Conservation (phyloP, 2,113 vertebrate species). For the Neogale vison region DNA sequence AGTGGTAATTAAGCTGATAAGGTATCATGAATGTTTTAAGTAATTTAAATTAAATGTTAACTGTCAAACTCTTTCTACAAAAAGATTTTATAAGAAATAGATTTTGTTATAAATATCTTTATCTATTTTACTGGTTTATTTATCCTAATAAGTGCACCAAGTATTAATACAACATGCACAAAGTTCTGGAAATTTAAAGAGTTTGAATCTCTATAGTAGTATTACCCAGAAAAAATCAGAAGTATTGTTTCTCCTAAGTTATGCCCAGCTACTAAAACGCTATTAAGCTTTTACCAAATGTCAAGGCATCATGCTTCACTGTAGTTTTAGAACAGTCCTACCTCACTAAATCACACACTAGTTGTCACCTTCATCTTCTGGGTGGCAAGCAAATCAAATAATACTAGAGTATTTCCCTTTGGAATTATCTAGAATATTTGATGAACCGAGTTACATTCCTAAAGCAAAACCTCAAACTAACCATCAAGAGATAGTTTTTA, state of each 20-base stretch:
- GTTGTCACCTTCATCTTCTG: neutral
- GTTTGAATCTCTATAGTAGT: neutral
- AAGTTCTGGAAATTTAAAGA: neutral
- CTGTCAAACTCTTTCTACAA: neutral
- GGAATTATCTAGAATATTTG: neutral
- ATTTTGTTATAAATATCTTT: neutral
- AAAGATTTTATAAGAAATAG: constrained; percentile 23
- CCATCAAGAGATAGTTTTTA: neutral
- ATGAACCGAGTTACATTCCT: neutral
- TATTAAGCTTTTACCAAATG: neutral
- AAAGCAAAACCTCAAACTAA: neutral
- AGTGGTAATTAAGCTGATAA: neutral
- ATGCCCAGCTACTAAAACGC: neutral
- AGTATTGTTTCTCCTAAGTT: neutral
- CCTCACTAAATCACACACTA: neutral
- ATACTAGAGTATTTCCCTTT: neutral
- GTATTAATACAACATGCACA: neutral
- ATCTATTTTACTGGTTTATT: neutral
- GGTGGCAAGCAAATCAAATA: neutral
- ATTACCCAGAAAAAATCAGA: neutral
- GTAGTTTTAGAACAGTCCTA: neutral
- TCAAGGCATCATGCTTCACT: neutral
- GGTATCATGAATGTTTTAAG: neutral
- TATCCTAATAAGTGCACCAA: neutral
- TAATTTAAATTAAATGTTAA: constrained; percentile 6